Evolutionary conservation across 2,888 invertebrate genomes (phyloP), one percentile per base, ranked within the genome.

Genomic region (Microctonus hyperodae): DNA sequence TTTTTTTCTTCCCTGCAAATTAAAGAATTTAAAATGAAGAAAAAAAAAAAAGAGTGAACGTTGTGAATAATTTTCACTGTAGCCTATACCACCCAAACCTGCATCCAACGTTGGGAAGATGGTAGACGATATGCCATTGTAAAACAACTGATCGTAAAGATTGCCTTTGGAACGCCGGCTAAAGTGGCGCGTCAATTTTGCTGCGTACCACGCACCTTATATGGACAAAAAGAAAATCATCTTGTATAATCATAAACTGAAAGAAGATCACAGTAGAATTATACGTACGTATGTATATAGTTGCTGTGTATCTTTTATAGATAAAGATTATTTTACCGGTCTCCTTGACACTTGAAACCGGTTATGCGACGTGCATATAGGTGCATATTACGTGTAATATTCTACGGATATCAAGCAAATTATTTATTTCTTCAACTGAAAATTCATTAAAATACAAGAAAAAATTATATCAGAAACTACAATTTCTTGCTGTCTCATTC

Each of bases 131-230:
- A 10, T 10, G 10, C 9, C 9, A 35, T 65, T 28, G 55, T 40
- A 60, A 33, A 60, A 59, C 59, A 65, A 25, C 16, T 53, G 53
- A 50, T 65, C 65, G 59, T 65, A 60, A 65, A 65, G 53, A 59
- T 65, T 53, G 65, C 59, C 59, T 65, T 59, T 53, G 65, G 59
- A 57, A 20, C 57, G 57, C 57, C 57, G 16, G 57, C 37, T 16
- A 57, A 57, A 60, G 65, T 65, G 53, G 65, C 59, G 59, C 60
- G 59, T 65, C 65, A 65, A 65, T 65, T 65, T 65, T 53, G 53
- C 65, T 55, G 65, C 60, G 53, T 53, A 51, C 59, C 59, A 31
- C 40, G 59, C 33, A 53, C 53, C 51, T 60, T 59, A 58, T 60
- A 59, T 53, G 51, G 40, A 59, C 53, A 22, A 53, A 40, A 50